A percentile compares a stretch with the other conserved stretches of the same genome.
phyloP scores from a whole-genome alignment of 2,888 invertebrate species.

The Callosobruchus maculatus region DNA sequence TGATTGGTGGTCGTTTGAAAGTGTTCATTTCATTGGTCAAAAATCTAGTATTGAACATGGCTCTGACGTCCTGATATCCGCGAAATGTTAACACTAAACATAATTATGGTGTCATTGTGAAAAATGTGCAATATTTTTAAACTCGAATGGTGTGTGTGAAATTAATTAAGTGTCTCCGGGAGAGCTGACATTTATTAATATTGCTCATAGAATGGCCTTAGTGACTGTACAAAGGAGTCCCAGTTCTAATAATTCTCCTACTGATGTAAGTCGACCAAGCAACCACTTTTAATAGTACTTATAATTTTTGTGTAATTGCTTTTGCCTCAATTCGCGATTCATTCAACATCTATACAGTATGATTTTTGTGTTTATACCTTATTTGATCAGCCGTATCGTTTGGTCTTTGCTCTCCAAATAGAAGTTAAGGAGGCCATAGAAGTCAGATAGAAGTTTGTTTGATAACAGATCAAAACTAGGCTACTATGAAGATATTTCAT shows the following conservation, averaged over 20 bases:
- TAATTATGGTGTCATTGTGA: constrained; percentile 11
- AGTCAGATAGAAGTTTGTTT: not conserved
- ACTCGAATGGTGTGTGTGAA: constrained; percentile 18
- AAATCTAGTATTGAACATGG: constrained; percentile 49
- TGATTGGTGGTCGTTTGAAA: constrained; percentile 9
- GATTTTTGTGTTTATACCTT: not conserved
- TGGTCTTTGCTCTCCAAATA: not conserved
- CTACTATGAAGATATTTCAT: not conserved
- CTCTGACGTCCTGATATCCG: constrained; percentile 39
- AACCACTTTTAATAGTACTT: not conserved
- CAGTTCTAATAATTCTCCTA: constrained; percentile 63
- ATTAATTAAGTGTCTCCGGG: constrained; percentile 22
- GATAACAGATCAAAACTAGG: not conserved
- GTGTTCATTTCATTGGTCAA: constrained; percentile 22
- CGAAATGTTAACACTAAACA: constrained; percentile 12
- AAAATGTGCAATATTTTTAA: not conserved
- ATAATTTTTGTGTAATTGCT: not conserved
- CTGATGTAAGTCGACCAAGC: constrained; percentile 23
- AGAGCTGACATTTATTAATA: constrained; percentile 18
- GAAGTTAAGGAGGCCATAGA: not conserved
- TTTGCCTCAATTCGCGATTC: not conserved
- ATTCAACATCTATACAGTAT: not conserved
- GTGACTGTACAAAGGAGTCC: constrained; percentile 72
- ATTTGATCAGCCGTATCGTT: not conserved
- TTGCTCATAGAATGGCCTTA: constrained; percentile 57